phyloP scores from a whole-genome alignment of 2,113 vertebrate genomes.

The Mustela nigripes region DNA sequence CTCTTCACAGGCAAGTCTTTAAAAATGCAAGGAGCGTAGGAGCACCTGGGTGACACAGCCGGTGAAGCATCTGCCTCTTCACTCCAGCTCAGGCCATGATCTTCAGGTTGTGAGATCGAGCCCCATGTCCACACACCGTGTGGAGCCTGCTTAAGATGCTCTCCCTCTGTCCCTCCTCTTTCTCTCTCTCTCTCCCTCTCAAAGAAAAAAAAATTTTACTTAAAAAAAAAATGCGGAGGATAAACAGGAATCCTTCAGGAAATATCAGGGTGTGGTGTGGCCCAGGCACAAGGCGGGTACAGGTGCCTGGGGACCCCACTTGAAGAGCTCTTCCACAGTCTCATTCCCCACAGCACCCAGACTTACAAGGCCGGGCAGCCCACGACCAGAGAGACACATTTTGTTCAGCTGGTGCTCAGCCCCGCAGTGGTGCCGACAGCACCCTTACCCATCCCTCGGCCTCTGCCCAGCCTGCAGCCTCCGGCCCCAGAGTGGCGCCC shows the following conservation, averaged over 20 bases:
- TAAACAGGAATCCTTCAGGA: background rate
- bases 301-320: rapidly evolving
- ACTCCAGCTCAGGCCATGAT: background rate
- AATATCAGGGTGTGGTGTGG: background rate
- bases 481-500: rapidly evolving
- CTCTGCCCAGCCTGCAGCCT: background rate
- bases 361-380: background rate
- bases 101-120: background rate
- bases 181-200: background rate
- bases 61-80: background rate
- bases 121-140: background rate
- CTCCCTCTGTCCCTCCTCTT: background rate
- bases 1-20: background rate
- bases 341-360: background rate
- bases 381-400: background rate
- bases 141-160: background rate
- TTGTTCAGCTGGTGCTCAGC: background rate
- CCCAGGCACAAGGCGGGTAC: background rate
- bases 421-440: rapidly evolving
- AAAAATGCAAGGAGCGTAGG: background rate
- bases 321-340: background rate
- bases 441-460: rapidly evolving
- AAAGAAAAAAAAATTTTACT: background rate
- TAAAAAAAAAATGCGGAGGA: background rate
- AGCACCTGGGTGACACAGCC: background rate